Evolutionary conservation across 2,797 vertebrate species (phyloP).

Genomic region (Sebastes cheni): DNA sequence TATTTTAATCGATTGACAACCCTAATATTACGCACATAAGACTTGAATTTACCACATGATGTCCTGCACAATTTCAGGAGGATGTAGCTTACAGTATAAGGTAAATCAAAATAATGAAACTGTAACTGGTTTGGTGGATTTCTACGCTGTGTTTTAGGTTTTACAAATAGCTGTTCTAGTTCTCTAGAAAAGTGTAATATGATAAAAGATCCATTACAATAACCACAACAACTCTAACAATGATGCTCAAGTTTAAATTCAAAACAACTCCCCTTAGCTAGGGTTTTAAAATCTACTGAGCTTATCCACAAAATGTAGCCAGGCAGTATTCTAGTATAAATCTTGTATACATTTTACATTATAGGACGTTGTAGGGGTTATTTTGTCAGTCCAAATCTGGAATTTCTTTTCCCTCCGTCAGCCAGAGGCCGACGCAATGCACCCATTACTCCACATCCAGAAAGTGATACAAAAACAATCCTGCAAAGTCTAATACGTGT

Average conservation of each 20-base stretch:
- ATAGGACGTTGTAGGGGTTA: slow-evolving; percentile 2
- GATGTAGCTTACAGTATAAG: neutral
- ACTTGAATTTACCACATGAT: neutral
- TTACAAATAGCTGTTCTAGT: neutral
- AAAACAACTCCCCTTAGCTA: neutral
- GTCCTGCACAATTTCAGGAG: neutral
- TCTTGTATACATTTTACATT: neutral
- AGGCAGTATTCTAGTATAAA: neutral
- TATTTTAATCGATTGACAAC: too few relatives aligned
- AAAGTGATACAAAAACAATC: slow-evolving; percentile 70
- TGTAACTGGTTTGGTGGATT: neutral
- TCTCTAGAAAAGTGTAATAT: neutral
- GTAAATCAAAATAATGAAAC: neutral
- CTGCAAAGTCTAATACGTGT: slow-evolving; percentile 44
- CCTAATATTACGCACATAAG: neutral
- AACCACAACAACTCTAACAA: neutral
- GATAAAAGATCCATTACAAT: neutral
- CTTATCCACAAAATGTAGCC: neutral
- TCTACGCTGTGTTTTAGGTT: neutral
- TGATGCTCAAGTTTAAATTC: neutral
- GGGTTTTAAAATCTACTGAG: neutral
- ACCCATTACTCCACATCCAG: slow-evolving; percentile 51
- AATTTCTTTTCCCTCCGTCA: slow-evolving; percentile 42
- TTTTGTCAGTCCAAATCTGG: slow-evolving; percentile 28
- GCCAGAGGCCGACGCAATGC: slow-evolving; percentile 53